Conservation (phyloP, 2,888 invertebrate species). For the Acanthosoma haemorrhoidale region DNA sequence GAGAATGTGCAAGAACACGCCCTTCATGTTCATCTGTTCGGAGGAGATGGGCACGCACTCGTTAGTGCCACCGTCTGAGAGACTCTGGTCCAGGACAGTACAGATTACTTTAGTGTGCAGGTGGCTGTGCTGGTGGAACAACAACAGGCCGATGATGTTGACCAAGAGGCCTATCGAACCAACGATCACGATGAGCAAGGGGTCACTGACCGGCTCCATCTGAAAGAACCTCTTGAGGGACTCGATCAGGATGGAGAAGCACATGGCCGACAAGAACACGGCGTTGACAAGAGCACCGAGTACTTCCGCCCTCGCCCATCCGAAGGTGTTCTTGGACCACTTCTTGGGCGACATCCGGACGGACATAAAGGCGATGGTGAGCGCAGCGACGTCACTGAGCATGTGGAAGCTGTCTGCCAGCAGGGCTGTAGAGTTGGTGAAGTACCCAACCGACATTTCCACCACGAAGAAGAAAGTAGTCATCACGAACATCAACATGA, state of each 20-base stretch:
- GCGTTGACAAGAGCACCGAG: constrained; percentile 96
- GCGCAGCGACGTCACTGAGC: constrained; percentile 93
- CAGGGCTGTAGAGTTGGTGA: constrained; percentile 96
- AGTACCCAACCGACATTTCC: constrained; percentile 93
- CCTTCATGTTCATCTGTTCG: constrained; percentile 95
- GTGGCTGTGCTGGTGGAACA: constrained; percentile 47
- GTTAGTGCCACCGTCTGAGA: constrained; percentile 45
- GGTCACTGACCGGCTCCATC: constrained; percentile 75
- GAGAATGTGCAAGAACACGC: constrained; percentile 95
- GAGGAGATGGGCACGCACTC: constrained; percentile 50
- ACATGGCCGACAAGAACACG: constrained; percentile 93
- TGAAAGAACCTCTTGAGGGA: constrained; percentile 87
- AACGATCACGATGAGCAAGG: constrained; percentile 76
- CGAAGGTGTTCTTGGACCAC: constrained; percentile 98
- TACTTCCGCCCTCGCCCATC: constrained; percentile 98
- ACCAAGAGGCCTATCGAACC: constrained; percentile 84
- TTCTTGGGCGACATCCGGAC: constrained; percentile 97
- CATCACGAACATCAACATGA: constrained; percentile 86
- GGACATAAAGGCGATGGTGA: constrained; percentile 90
- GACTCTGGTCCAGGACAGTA: constrained; percentile 50
- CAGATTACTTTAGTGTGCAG: background rate
- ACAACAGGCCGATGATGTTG: constrained; percentile 77
- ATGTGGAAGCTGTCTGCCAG: constrained; percentile 98
- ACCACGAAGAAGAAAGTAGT: constrained; percentile 91
- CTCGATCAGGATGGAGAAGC: constrained; percentile 96